Evolutionary conservation across 2,113 vertebrate species (phyloP).

Genomic region (Tragelaphus imberbis): DNA sequence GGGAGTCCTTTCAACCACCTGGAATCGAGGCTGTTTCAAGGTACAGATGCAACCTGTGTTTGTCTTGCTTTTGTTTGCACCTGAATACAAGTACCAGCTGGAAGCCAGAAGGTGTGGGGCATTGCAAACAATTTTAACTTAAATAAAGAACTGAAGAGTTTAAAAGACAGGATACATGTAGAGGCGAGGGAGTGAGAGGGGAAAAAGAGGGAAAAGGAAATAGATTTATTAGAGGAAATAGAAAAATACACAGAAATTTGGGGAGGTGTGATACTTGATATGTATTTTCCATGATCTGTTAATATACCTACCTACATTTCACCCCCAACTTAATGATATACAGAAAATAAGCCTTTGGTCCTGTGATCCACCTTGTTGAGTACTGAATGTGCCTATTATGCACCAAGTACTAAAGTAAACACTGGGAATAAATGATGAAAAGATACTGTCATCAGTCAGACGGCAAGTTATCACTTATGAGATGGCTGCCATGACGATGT

Average conservation of each 20-base stretch:
- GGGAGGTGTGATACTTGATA: not conserved
- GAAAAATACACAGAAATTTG: not conserved
- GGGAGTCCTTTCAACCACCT: conserved; percentile 56
- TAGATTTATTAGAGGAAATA: not conserved
- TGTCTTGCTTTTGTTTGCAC: conserved; percentile 59
- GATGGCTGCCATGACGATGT: not conserved
- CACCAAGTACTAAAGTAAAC: not conserved
- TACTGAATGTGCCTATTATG: not conserved
- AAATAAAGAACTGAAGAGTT: conserved; percentile 43
- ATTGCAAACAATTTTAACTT: conserved; percentile 47
- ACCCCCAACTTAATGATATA: not conserved
- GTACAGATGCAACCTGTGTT: conserved; percentile 37
- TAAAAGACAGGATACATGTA: not conserved
- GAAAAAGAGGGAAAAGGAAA: not conserved
- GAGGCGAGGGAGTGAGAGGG: no score
- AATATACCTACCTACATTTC: not conserved
- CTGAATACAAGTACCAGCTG: conserved; percentile 49
- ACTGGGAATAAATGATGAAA: not conserved
- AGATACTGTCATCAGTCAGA: not conserved
- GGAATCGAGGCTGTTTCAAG: conserved; percentile 41
- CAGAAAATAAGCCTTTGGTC: not conserved
- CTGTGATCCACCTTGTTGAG: not conserved
- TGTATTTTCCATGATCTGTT: not conserved
- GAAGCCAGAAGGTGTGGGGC: conserved; percentile 48
- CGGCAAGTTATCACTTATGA: not conserved